A percentile compares a stretch with the other conserved stretches of the same genome.
Conservation (phyloP, 2,888 invertebrate species). For the Acrobasis repandana region DNA sequence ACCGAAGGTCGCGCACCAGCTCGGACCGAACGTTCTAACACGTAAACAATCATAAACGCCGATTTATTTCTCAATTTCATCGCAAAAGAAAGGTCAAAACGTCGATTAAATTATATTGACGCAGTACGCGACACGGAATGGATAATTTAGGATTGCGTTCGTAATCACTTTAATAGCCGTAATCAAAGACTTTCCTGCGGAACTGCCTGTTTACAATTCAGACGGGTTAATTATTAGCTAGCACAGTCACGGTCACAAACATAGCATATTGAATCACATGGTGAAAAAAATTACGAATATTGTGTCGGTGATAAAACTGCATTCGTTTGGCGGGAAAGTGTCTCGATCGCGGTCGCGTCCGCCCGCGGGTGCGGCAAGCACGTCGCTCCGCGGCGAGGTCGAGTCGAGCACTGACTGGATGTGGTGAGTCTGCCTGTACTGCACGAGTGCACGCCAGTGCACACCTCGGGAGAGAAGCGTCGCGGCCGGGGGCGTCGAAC, state of each 20-base stretch:
- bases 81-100: not conserved
- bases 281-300: conserved; percentile 1
- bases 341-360: conserved; percentile 36
- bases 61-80: conserved; percentile 2
- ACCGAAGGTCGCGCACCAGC: not conserved
- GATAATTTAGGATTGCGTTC: not conserved
- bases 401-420: conserved; percentile 60
- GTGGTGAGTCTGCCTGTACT: not conserved
- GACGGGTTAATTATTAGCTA: not conserved
- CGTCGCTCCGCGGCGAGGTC: conserved; percentile 61
- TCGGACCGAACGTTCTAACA: not conserved
- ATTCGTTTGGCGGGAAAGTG: conserved; percentile 48
- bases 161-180: not conserved
- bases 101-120: not conserved
- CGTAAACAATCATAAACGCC: conserved; percentile 4
- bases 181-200: conserved; percentile 6
- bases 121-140: conserved; percentile 3
- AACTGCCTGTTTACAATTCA: not conserved
- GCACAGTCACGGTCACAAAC: conserved; percentile 10
- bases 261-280: not conserved
- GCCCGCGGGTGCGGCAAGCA: conserved; percentile 35
- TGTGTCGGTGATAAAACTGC: conserved; percentile 26
- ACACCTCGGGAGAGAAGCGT: not conserved
- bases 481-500: conserved; percentile 20
- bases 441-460: no score